Evolutionary conservation across 30 jellyfish, hydroid and myxozoan species (phyloP).

Genomic region (Aurelia sp.): DNA sequence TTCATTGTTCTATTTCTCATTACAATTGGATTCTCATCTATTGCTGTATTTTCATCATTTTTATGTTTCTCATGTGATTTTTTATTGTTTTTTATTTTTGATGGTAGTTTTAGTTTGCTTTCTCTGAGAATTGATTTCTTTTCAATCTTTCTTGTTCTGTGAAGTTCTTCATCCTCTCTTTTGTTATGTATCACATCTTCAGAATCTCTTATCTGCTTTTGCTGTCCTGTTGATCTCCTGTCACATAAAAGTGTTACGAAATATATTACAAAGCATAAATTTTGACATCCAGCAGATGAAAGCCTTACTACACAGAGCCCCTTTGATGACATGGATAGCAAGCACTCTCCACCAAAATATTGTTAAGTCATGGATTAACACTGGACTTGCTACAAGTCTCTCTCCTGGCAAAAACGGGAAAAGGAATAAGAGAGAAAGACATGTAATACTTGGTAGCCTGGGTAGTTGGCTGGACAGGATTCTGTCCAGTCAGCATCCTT

Average conservation of each 20-base stretch:
- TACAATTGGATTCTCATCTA: background rate
- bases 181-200: background rate
- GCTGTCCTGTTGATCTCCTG: slow-evolving; percentile 14
- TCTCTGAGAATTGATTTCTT: slow-evolving; percentile 44
- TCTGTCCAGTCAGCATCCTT: too few species aligned
- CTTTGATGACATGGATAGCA: too few species aligned
- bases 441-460: too few species aligned
- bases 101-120: slow-evolving; percentile 36
- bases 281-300: too few species aligned
- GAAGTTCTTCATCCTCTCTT: background rate
- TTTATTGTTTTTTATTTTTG: background rate
- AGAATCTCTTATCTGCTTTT: background rate
- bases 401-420: too few species aligned
- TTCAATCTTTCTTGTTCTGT: slow-evolving; percentile 9
- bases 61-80: background rate
- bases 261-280: too few species aligned
- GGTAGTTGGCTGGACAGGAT: too few species aligned
- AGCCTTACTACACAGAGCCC: too few species aligned
- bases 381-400: too few species aligned
- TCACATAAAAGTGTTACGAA: background rate
- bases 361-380: too few species aligned
- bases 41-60: background rate
- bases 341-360: too few species aligned
- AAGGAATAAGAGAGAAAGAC: too few species aligned
- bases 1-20: background rate